phyloP scores from a whole-genome alignment of 64 coral and sea anemone species.

The Acropora yongei region DNA sequence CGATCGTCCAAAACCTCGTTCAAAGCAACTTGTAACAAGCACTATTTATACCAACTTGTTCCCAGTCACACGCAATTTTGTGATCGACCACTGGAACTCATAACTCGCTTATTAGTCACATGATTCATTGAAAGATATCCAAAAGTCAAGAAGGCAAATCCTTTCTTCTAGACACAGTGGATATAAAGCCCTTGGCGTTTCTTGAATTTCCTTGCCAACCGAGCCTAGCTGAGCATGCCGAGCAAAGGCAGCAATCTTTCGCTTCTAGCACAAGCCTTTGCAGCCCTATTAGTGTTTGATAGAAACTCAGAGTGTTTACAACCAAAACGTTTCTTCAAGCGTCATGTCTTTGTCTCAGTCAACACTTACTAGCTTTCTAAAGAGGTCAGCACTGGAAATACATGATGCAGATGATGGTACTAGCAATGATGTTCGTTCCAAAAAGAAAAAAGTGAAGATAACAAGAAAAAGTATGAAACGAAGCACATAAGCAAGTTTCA shows the following conservation, averaged over 20 bases:
- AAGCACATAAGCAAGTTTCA: too few species aligned
- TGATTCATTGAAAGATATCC: not conserved
- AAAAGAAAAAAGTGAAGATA: too few species aligned
- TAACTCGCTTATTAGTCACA: not conserved
- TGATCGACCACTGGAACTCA: constrained; percentile 1
- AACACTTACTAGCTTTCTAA: too few species aligned
- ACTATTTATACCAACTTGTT: not conserved
- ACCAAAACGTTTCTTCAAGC: not conserved
- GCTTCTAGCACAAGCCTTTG: not conserved
- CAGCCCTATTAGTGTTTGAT: not conserved
- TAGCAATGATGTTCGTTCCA: too few species aligned
- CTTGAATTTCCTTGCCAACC: not conserved
- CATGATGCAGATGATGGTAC: too few species aligned
- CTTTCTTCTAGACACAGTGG: not conserved
- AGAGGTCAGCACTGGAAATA: too few species aligned
- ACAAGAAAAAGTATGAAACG: too few species aligned
- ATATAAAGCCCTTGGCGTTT: not conserved
- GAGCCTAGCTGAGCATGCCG: not conserved
- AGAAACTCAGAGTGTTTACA: not conserved
- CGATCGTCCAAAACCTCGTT: too few species aligned
- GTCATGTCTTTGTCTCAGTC: too few species aligned
- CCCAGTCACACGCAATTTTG: constrained; percentile 21
- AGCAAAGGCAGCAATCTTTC: not conserved
- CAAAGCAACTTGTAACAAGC: too few species aligned
- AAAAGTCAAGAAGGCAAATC: not conserved